A percentile compares a stretch with the other conserved stretches of the same genome.
phyloP scores from a whole-genome alignment of 1,140 invertebrate genomes.

The Cotesia glomerata region DNA sequence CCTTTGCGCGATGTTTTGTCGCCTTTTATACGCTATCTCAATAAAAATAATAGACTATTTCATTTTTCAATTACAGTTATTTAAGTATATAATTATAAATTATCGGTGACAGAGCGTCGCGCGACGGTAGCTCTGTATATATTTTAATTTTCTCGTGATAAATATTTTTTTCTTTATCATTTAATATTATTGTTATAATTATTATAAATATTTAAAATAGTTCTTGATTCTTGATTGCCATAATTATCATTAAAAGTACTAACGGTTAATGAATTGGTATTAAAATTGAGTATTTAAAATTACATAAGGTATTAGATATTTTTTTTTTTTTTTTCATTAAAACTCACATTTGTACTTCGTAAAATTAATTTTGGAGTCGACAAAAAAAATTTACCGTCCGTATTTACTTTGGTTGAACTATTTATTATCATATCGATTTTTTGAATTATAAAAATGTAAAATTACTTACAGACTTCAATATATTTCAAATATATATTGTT shows the following conservation, averaged over 20 bases:
- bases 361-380: background rate
- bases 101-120: constrained; percentile 4
- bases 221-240: constrained; percentile 3
- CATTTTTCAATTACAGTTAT: background rate
- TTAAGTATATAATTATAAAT: background rate
- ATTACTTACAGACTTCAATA: too few relatives aligned
- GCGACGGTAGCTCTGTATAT: constrained; percentile 11
- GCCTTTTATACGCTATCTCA: background rate
- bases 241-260: constrained; percentile 9
- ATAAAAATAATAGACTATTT: background rate
- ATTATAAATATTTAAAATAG: background rate
- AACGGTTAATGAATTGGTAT: background rate
- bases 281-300: background rate
- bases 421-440: background rate
- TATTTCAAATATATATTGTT: too few relatives aligned
- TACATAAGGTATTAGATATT: too few relatives aligned
- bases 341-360: background rate
- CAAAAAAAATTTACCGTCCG: constrained; percentile 18
- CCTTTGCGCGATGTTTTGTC: background rate
- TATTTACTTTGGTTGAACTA: background rate
- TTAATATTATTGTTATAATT: background rate
- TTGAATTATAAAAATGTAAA: background rate
- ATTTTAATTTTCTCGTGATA: background rate
- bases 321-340: too few relatives aligned
- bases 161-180: background rate